Conservation (phyloP, 1,140 invertebrate genomes). For the Agrilus planipennis region DNA sequence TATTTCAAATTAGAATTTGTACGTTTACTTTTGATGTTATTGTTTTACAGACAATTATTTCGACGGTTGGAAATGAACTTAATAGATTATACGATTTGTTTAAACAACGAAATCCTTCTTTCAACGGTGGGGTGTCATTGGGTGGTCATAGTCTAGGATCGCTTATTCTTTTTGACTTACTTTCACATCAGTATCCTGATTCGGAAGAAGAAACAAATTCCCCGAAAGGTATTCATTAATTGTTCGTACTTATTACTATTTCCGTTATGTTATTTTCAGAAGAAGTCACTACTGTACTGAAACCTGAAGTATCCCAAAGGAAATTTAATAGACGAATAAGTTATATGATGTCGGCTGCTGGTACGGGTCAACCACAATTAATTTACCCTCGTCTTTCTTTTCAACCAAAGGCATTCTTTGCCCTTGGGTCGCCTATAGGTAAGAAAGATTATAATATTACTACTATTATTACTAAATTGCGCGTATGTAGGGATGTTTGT, state of each 20-base stretch:
- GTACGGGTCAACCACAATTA: constrained; percentile 73
- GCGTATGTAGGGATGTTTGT: constrained; percentile 90
- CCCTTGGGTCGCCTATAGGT: constrained; percentile 91
- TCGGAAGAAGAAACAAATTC: constrained; percentile 9
- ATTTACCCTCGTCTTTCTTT: constrained; percentile 72
- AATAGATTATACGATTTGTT: constrained; percentile 78
- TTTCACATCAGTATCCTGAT: constrained; percentile 65
- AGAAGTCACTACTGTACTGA: constrained; percentile 17
- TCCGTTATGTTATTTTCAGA: constrained; percentile 12
- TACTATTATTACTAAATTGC: constrained; percentile 12
- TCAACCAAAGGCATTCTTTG: constrained; percentile 75
- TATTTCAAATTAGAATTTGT: neutral
- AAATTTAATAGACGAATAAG: constrained; percentile 42
- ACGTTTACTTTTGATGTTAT: constrained; percentile 1
- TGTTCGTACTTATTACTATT: neutral
- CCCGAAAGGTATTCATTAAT: neutral
- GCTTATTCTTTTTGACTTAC: constrained; percentile 84
- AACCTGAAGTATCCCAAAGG: constrained; percentile 24
- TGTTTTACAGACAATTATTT: constrained; percentile 51
- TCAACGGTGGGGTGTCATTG: constrained; percentile 72
- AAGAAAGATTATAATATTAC: constrained; percentile 14
- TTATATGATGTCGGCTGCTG: constrained; percentile 58
- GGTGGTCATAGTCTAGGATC: constrained; percentile 90
- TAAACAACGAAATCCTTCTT: constrained; percentile 66
- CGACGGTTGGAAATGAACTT: constrained; percentile 74